Evolutionary conservation across 1,140 invertebrate species (phyloP), one percentile per base, ranked within the genome.

Genomic region (Lordiphosa clarofinis): DNA sequence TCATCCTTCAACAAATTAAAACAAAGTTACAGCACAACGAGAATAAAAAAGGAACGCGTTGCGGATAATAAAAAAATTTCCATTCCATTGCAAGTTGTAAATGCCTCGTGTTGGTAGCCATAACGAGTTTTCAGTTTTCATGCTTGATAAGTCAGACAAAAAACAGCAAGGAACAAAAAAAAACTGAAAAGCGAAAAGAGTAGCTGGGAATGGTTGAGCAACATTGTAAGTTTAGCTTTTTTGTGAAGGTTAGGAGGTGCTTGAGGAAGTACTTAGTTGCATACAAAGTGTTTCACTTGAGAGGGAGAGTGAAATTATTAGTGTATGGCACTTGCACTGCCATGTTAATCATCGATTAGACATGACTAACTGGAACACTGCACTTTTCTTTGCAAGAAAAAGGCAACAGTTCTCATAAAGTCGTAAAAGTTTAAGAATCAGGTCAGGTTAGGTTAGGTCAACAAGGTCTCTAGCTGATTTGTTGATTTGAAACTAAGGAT

Each of bases 41-140:
- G 42, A 31, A 39, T 36, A 31, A 37, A 2, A 15, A 40, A 12
- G 8, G 10, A 46, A 46, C 42, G 11, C 11, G 75, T 46, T 57
- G 36, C 33, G 42, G 50, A 57, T 71, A 58, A 60, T 84, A 84
- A 72, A 73, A 73, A 75, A 72, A 69, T 57, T 37, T 59, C 55
- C 63, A 53, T 67, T 72, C 24, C 76, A 76, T 64, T 68, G 76
- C 61, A 64, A 28, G 76, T 56, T 81, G 72, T 82, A 82, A 82
- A 75, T 76, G 63, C 78, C 53, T 57, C 36, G 58, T 72, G 62
- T 46, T 68, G 61, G 42, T 57, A 54, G 61, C 67, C 47, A 56
- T 75, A 64, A 75, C 76, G 59, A 82, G 66, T 64, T 82, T 68
- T 64, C 61, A 82, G 66, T 64, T 82, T 68, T 64, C 61, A 64